Evolutionary conservation across 2,797 vertebrate species (phyloP).

Genomic region (Emydoidea blandingii): DNA sequence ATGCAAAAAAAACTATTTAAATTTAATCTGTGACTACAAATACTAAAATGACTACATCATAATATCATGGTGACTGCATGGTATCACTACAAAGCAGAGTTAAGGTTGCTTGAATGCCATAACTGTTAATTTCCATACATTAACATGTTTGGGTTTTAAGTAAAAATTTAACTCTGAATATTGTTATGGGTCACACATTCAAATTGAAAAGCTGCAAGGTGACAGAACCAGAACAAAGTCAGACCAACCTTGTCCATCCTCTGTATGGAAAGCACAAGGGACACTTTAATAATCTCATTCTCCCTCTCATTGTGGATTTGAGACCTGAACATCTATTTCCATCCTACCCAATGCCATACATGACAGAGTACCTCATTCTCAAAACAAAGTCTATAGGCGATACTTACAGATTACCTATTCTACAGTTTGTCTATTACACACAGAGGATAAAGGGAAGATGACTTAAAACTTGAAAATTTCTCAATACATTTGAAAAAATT

Average conservation of each 20-base stretch:
- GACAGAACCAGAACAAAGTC: not conserved
- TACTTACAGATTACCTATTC: slow-evolving; percentile 51
- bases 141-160: not conserved
- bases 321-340: slow-evolving; percentile 41
- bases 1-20: slow-evolving; percentile 24
- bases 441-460: slow-evolving; percentile 39
- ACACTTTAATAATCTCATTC: slow-evolving; percentile 46
- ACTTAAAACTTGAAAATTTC: slow-evolving; percentile 41
- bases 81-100: not conserved
- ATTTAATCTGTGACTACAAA: slow-evolving; percentile 25
- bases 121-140: not conserved
- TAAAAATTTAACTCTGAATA: not conserved
- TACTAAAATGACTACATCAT: not conserved
- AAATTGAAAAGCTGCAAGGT: not conserved
- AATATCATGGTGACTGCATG: not conserved
- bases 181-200: not conserved
- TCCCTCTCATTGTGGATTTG: slow-evolving; percentile 6
- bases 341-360: not conserved
- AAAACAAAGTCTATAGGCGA: not conserved
- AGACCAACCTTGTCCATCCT: slow-evolving; percentile 6
- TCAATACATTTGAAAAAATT: slow-evolving; percentile 30
- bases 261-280: not conserved
- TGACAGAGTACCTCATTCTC: slow-evolving; percentile 17
- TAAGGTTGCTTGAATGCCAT: not conserved
- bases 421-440: not conserved